Base-by-base conservation (phyloP, 2,888 invertebrate species). In the Ellobium chinense region DNA sequence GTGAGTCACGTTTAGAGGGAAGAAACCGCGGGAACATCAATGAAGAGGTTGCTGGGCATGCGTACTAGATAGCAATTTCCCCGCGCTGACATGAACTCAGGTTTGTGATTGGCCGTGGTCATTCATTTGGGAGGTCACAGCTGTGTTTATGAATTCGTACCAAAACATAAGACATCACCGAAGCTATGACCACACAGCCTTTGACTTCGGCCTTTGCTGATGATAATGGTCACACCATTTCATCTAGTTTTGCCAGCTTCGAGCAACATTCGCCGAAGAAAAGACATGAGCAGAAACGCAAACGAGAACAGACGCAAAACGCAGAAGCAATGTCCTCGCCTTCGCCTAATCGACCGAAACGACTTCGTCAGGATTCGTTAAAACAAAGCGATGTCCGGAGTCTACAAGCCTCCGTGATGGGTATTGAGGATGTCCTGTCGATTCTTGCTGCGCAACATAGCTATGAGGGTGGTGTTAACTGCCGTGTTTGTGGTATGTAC, bases 401-500 rank as follows among this genome's bases (percentile, higher is more conserved):
- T 34, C 56, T 56, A n/a, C 21, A 27, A 24, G 24, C 72, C n/a
- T 27, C 34, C 4, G n/a, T 36, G 1, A 27, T 72, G 18, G 31
- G 58, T 27, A 72, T 72, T n/a, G 36, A 72, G 24, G 72, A 72
- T 37, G 60, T 72, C 0, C 58, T 34, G 72, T 34, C 27, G 27
- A 58, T 72, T 7, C 36, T 72, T 24, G 72, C 58, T 7, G 36
- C 58, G 2, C 72, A 72, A 24, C 56, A 60, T 2, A 72, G 58
- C 72, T 91, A 88, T 66, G 89, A 89, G 24, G 91, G 91, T 7
- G 91, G 91, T 1, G 88, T 91, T 36, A 91, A 91, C 82, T 91
- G 91, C 77, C 85, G 87, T 65, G 80, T 88, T 14, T 91, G 91
- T 84, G 91, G 91, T 91, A 80, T 86, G 89, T 81, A n/a, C n/a